Evolutionary conservation across 2,888 invertebrate species (phyloP).

Genomic region (Congeria kusceri): DNA sequence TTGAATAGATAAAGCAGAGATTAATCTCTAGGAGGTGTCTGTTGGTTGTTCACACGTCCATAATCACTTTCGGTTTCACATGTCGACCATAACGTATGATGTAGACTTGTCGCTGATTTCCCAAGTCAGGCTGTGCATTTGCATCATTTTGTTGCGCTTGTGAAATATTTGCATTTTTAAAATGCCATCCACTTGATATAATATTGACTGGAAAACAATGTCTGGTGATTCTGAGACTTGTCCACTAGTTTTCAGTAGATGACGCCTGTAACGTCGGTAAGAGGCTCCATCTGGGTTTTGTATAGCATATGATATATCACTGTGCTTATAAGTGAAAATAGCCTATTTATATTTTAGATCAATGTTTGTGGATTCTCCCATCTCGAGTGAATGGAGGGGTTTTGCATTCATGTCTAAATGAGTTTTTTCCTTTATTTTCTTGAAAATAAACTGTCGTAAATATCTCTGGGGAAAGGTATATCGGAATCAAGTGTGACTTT

Average conservation of each 20-base stretch:
- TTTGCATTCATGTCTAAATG: slow-evolving; percentile 13
- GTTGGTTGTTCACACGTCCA: no score
- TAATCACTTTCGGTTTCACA: no score
- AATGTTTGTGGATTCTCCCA: slow-evolving; percentile 8
- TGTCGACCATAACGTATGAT: no score
- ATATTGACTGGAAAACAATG: not conserved
- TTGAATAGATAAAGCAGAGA: no score
- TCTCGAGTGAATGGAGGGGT: slow-evolving; percentile 1
- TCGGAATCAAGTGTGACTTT: no score
- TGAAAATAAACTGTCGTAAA: not conserved
- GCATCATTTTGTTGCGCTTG: no score
- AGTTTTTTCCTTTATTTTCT: not conserved
- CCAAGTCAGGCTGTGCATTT: no score
- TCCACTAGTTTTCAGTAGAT: slow-evolving; percentile 4
- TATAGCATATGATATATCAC: slow-evolving; percentile 7
- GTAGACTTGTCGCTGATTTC: no score
- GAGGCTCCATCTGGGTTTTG: slow-evolving; percentile 6
- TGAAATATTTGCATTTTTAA: no score
- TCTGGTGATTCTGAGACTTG: slow-evolving; percentile 9
- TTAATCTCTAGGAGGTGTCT: no score
- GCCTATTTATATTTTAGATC: slow-evolving; percentile 12
- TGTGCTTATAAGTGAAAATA: slow-evolving; percentile 12
- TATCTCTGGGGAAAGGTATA: no score
- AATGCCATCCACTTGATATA: no score
- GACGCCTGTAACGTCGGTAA: slow-evolving; percentile 3